These are phyloP conservation scores for Microctonus hyperodae DNA, from an alignment of 2,888 invertebrate genomes.

Conservation along the genomic window DNA sequence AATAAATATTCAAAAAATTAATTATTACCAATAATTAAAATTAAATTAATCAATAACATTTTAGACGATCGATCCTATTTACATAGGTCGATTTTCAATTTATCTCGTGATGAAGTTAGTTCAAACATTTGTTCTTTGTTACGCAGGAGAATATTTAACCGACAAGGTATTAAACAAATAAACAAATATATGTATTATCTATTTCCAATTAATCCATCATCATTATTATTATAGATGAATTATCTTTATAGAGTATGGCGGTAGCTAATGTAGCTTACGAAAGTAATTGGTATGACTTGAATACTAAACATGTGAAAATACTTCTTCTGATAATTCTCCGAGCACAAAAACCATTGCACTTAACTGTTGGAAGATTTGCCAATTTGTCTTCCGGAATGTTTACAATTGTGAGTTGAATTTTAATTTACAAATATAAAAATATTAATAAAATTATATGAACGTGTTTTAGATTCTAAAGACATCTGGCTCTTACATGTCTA, in stretches of 20 bases:
- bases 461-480: constrained; percentile 36
- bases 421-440: not conserved
- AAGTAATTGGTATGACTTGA: constrained; percentile 40
- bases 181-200: not conserved
- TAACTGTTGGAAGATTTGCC: constrained; percentile 30
- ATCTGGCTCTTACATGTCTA: constrained; percentile 37
- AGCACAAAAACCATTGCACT: constrained; percentile 24
- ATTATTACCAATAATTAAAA: not conserved
- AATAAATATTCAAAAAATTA: not conserved
- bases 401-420: constrained; percentile 22
- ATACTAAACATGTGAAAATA: constrained; percentile 29
- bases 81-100: not conserved
- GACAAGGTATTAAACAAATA: constrained; percentile 37
- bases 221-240: not conserved
- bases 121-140: constrained; percentile 41
- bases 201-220: not conserved
- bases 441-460: not conserved
- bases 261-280: constrained; percentile 38
- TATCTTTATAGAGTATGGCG: constrained; percentile 33
- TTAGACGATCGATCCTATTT: not conserved
- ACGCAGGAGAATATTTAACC: constrained; percentile 42
- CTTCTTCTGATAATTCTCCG: constrained; percentile 20
- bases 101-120: not conserved
- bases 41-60: not conserved
- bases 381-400: constrained; percentile 25